Percentiles rank a stretch among this genome's conserved stretches.
phyloP scores from a whole-genome alignment of 1,140 invertebrate species.

The Drosophila malerkotliana region DNA sequence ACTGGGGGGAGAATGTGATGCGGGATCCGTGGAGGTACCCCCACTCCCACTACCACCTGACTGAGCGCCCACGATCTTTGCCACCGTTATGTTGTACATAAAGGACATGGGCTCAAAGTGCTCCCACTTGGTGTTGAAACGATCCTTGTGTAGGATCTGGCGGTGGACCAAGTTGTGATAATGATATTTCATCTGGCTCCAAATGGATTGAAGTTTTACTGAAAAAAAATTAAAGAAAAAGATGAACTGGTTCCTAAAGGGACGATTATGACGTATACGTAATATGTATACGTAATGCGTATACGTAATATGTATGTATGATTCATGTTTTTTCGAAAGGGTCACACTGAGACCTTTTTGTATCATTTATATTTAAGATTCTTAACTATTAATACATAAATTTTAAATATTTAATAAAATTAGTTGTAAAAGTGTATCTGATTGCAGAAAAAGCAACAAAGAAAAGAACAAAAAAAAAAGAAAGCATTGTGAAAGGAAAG shows the following conservation, averaged over 20 bases:
- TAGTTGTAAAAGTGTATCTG: background rate
- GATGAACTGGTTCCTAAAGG: background rate
- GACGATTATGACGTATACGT: background rate
- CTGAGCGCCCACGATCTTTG: constrained; percentile 75
- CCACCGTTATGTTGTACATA: constrained; percentile 81
- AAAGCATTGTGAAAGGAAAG: background rate
- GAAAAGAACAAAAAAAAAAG: background rate
- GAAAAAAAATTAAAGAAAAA: background rate
- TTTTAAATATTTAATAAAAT: too few species aligned
- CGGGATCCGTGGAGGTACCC: constrained; percentile 16
- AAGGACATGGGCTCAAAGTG: constrained; percentile 82
- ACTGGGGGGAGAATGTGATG: constrained; percentile 1
- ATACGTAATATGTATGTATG: too few species aligned
- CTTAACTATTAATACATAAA: too few species aligned
- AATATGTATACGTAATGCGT: background rate
- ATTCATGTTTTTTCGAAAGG: too few species aligned
- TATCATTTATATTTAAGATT: too few species aligned
- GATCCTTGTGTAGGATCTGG: constrained; percentile 80
- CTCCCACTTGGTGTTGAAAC: constrained; percentile 82
- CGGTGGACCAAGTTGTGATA: constrained; percentile 80
- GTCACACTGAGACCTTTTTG: too few species aligned
- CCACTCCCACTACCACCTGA: constrained; percentile 5
- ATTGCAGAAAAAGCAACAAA: background rate
- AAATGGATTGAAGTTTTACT: constrained; percentile 80
- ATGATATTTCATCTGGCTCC: constrained; percentile 83